Conservation (phyloP, 2,888 invertebrate genomes). For the Watsonalla binaria region DNA sequence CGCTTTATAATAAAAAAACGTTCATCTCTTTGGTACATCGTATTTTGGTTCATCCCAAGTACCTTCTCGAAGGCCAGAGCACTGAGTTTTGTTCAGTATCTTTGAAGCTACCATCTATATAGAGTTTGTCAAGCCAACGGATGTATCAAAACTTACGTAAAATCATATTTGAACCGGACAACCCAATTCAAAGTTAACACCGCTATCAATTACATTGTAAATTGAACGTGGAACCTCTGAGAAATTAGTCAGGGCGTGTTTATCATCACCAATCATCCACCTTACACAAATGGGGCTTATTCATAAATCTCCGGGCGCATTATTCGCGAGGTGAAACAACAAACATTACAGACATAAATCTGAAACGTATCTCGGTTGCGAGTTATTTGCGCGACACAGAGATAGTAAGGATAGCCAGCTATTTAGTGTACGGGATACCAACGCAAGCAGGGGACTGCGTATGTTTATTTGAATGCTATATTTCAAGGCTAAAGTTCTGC, state of each 20-base stretch:
- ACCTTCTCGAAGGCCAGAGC: too few relatives aligned
- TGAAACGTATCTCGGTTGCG: constrained; percentile 70
- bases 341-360: constrained; percentile 78
- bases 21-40: too few relatives aligned
- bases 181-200: background rate
- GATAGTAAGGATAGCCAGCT: constrained; percentile 12
- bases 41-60: too few relatives aligned
- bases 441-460: too few relatives aligned
- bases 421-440: background rate
- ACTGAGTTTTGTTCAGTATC: too few relatives aligned
- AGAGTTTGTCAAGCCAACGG: too few relatives aligned
- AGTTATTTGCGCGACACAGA: constrained; percentile 46
- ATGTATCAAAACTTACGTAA: too few relatives aligned
- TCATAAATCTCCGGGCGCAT: constrained; percentile 71
- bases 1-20: too few relatives aligned
- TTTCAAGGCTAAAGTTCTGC: too few relatives aligned
- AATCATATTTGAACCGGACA: too few relatives aligned
- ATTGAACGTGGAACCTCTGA: background rate
- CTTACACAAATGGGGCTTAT: constrained; percentile 62
- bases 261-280: constrained; percentile 67
- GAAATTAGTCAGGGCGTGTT: constrained; percentile 46
- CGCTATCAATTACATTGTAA: background rate
- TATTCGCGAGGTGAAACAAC: constrained; percentile 77
- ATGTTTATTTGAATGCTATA: too few relatives aligned
- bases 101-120: too few relatives aligned